Conservation (phyloP, 2,797 vertebrate species). For the Myoxocephalus aenaeus region DNA sequence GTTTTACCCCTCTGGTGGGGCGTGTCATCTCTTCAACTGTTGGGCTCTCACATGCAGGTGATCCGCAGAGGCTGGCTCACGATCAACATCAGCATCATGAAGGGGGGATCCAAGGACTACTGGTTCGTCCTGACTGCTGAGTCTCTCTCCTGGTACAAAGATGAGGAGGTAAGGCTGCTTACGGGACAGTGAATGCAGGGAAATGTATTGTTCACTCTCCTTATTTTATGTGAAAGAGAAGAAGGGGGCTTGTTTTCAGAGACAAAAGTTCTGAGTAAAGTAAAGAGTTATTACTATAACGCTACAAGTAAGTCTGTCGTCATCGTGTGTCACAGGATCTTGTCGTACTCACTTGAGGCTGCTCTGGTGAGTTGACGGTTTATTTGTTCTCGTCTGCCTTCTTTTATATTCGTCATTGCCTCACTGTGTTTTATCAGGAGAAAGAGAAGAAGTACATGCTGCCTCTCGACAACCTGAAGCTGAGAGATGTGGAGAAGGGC, state of each 20-base stretch:
- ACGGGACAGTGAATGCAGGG: background rate
- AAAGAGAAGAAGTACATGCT: conserved; percentile 99
- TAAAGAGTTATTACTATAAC: background rate
- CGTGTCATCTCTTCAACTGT: conserved; percentile 30
- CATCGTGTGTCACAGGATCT: background rate
- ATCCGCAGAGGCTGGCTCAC: conserved; percentile 96
- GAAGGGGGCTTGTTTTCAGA: background rate
- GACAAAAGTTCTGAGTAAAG: background rate
- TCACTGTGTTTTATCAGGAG: conserved; percentile 83
- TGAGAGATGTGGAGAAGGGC: conserved; percentile 95
- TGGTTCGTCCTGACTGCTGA: conserved; percentile 97
- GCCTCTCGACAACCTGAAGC: conserved; percentile 97
- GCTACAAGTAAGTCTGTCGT: background rate
- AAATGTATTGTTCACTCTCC: background rate
- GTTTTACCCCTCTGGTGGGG: background rate
- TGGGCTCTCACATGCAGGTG: conserved; percentile 82
- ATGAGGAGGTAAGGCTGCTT: conserved; percentile 89
- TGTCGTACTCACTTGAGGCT: background rate
- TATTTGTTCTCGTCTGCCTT: background rate
- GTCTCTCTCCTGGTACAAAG: conserved; percentile 97
- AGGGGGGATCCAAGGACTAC: conserved; percentile 97
- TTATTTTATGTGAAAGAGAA: background rate
- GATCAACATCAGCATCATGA: conserved; percentile 99
- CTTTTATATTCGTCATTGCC: background rate
- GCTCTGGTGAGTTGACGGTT: background rate